Percentiles rank a stretch among this genome's conserved stretches.
These are phyloP conservation scores for Pantherophis guttatus DNA, from an alignment of 2,113 vertebrate genomes.

Conservation along the genomic window DNA sequence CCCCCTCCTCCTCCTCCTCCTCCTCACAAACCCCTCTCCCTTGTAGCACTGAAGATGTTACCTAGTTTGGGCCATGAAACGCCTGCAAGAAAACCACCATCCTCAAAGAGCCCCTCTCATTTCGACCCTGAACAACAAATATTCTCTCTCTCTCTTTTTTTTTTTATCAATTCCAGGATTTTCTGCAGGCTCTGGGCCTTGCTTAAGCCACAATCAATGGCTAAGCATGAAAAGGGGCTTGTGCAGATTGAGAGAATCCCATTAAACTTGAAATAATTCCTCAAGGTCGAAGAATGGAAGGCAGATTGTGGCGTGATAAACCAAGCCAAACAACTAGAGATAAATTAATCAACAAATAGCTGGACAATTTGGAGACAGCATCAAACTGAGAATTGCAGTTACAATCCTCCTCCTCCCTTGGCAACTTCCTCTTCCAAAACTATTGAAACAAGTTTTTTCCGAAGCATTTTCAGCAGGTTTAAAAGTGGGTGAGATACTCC, in stretches of 20 bases:
- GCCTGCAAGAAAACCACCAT: too few relatives aligned
- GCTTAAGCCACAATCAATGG: neutral
- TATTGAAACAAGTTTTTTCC: neutral
- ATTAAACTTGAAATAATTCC: neutral
- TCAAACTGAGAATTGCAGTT: neutral
- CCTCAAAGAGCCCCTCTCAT: too few relatives aligned
- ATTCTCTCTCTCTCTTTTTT: too few relatives aligned
- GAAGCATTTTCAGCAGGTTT: neutral
- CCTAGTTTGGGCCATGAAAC: too few relatives aligned
- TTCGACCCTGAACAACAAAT: too few relatives aligned
- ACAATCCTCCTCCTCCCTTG: neutral
- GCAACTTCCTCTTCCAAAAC: neutral
- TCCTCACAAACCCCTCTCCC: too few relatives aligned
- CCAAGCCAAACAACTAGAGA: neutral
- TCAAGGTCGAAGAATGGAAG: neutral
- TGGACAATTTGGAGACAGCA: neutral
- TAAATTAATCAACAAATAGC: neutral
- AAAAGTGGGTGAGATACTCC: too few relatives aligned
- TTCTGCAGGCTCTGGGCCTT: neutral
- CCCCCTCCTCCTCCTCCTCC: too few relatives aligned
- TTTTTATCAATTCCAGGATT: too few relatives aligned
- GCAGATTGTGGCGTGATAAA: neutral
- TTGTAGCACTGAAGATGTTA: too few relatives aligned
- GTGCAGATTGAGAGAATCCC: neutral
- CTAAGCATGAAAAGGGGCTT: neutral